Base-by-base conservation (phyloP, 2,888 invertebrate species). In the Pantelozetes paolii region DNA sequence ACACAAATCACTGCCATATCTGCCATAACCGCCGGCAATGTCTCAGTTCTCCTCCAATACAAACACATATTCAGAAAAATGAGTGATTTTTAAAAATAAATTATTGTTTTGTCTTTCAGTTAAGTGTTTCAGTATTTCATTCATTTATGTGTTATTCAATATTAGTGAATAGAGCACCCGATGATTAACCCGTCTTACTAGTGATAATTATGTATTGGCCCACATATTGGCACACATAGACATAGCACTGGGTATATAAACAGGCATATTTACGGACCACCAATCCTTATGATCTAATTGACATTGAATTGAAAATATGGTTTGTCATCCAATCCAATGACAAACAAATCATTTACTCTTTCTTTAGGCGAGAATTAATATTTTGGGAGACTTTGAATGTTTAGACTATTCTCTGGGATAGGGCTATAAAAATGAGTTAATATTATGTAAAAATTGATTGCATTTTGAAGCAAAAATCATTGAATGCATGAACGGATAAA, bases 251-350 rank as follows among this genome's bases (percentile, higher is more conserved):
- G 28, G 18, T 57, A 3, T 57, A 45, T 45, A 64, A 28, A 36
- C 32, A 57, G n/a, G 32, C 26, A 20, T 69, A 42, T 69, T 69
- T 69, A 69, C 69, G 69, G 69, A 69, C 69, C 69, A 69, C 69
- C 69, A 45, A 45, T 42, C 45, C 69, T 42, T 69, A 13, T 20
- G 69, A 69, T 26, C 69, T 69, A 45, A 69, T 69, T 69, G 69
- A 69, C 69, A 69, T 42, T 69, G 45, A 69, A 69, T 36, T 42
- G 20, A 36, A 1, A 15, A 2, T 45, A 45, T 2, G 8, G n/a
- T 64, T 64, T 18, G 20, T 18, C 30, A 40, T 64, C 30, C 36
- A 18, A 36, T 40, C 20, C 20, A 36, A 15, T 40, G 36, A 57
- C 50, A 50, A 1, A 64, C n/a, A 69, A 69, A 45, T 18, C 42